These are phyloP conservation scores for Sarcoramphus papa DNA, from an alignment of 2,797 vertebrate species.

Conservation along the genomic window DNA sequence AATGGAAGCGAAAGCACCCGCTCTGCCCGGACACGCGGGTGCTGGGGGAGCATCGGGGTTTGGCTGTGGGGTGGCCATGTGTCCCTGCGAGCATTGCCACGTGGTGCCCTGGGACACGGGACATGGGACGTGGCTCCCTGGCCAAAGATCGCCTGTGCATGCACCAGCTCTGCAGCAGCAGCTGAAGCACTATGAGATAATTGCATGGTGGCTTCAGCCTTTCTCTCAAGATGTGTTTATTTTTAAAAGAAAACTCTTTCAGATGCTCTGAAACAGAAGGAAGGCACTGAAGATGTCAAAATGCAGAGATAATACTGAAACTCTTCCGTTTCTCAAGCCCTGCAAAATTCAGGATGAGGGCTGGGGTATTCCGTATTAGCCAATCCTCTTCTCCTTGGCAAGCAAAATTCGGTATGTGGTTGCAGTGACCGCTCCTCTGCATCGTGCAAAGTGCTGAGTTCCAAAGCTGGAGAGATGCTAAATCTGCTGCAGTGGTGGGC, in stretches of 20 bases:
- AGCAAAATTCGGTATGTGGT: background rate
- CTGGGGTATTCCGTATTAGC: background rate
- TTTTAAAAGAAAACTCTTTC: background rate
- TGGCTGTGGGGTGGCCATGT: accelerated
- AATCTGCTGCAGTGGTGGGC: background rate
- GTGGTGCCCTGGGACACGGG: background rate
- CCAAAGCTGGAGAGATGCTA: background rate
- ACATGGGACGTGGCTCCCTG: background rate
- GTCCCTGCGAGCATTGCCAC: background rate
- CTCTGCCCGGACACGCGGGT: accelerated
- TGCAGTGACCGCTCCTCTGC: background rate
- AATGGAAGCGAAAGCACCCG: accelerated
- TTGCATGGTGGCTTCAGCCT: background rate
- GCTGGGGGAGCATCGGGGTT: accelerated
- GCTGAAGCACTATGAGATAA: background rate
- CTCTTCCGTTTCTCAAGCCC: background rate
- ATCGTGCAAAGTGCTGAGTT: background rate
- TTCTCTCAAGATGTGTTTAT: background rate
- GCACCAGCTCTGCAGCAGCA: background rate
- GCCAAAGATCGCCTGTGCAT: accelerated
- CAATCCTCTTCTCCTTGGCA: background rate
- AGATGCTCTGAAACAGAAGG: background rate
- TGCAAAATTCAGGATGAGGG: background rate
- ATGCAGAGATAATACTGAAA: background rate
- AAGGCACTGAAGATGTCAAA: background rate